A percentile compares a stretch with the other conserved stretches of the same genome.
These are phyloP conservation scores for Capreolus pygargus DNA, from an alignment of 2,113 vertebrate genomes.

Conservation along the genomic window DNA sequence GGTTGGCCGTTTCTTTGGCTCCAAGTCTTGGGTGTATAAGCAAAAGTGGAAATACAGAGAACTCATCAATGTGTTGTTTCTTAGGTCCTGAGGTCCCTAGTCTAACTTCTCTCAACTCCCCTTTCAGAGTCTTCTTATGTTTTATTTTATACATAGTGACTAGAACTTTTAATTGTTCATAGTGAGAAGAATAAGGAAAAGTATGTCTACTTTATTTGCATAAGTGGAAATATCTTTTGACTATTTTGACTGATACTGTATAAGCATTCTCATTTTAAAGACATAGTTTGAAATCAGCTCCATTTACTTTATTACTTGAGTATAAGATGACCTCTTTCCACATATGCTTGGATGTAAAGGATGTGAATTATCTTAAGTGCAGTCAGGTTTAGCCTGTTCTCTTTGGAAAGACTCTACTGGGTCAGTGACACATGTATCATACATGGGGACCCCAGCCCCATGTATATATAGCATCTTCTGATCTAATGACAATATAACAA, in stretches of 20 bases:
- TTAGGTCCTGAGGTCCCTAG: neutral
- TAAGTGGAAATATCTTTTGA: neutral
- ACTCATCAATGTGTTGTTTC: neutral
- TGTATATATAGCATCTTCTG: neutral
- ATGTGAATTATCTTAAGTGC: neutral
- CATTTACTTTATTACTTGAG: neutral
- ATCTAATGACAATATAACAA: neutral
- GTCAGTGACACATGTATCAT: neutral
- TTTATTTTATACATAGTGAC: neutral
- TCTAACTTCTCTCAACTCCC: neutral
- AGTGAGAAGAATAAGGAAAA: neutral
- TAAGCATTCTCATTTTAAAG: neutral
- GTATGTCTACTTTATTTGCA: neutral
- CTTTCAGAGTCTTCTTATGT: neutral
- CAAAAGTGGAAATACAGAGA: neutral
- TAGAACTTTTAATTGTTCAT: neutral
- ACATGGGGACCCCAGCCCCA: neutral
- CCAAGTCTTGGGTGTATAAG: neutral
- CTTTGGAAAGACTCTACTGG: neutral
- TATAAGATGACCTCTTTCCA: neutral
- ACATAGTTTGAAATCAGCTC: neutral
- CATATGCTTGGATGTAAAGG: neutral
- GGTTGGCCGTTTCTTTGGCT: neutral
- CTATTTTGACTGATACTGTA: neutral
- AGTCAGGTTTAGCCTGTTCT: neutral